phyloP scores from a whole-genome alignment of 1,140 invertebrate species.

The Heliothis virescens region DNA sequence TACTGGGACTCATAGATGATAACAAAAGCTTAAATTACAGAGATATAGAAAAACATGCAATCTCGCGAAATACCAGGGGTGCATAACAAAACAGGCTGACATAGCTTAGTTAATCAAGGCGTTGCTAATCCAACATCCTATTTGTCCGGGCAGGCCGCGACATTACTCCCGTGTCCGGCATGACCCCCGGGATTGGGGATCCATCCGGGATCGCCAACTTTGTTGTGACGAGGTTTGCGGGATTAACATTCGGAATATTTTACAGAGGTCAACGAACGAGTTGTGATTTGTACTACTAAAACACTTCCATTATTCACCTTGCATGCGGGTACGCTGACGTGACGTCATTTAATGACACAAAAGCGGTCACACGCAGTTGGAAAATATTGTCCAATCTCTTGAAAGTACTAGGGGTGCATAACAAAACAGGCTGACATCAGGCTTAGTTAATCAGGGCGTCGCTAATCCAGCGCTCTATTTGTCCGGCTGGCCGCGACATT shows the following conservation, averaged over 20 bases:
- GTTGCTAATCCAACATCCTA: constrained; percentile 58
- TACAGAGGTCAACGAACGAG: constrained; percentile 8
- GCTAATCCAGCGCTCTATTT: constrained; percentile 61
- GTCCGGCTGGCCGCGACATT: constrained; percentile 62
- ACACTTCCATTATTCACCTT: constrained; percentile 18
- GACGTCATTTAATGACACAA: constrained; percentile 4
- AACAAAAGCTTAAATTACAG: constrained; percentile 23
- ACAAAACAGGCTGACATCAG: constrained; percentile 53
- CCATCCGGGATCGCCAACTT: constrained; percentile 40
- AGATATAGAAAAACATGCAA: constrained; percentile 39
- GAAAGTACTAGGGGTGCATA: constrained; percentile 52
- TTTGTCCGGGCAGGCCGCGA: constrained; percentile 59
- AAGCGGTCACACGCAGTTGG: constrained; percentile 8
- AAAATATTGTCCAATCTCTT: constrained; percentile 34
- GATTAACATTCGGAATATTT: constrained; percentile 27
- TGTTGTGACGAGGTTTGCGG: constrained; percentile 28
- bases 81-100: constrained; percentile 57
- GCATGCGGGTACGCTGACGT: constrained; percentile 1
- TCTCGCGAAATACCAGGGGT: constrained; percentile 43
- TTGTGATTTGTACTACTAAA: background rate
- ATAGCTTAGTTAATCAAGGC: constrained; percentile 61
- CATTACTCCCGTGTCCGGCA: constrained; percentile 57
- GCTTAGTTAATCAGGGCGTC: constrained; percentile 61
- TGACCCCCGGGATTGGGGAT: constrained; percentile 26
- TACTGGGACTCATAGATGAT: background rate